Conservation (phyloP, 2,888 invertebrate species). For the Buathra laborator region DNA sequence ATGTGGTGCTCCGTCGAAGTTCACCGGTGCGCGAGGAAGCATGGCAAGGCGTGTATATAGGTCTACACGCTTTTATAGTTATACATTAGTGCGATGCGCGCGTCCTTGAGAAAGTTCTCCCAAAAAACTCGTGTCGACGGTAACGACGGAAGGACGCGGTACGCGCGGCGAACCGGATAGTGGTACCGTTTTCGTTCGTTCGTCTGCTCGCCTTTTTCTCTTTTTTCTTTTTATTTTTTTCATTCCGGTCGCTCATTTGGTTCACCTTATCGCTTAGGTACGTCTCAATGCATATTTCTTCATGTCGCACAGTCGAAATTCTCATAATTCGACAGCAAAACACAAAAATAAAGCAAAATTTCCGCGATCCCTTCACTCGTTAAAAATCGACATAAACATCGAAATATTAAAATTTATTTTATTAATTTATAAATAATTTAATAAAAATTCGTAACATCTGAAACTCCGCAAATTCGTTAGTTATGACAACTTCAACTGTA, state of each 20-base stretch:
- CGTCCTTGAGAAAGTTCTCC: conserved; percentile 57
- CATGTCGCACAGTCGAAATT: background rate
- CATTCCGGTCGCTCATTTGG: background rate
- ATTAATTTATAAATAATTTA: too few species aligned
- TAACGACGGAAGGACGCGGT: conserved; percentile 16
- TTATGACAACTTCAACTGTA: background rate
- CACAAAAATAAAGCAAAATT: background rate
- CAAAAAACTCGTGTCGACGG: conserved; percentile 33
- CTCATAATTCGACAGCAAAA: background rate
- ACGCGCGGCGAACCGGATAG: conserved; percentile 41
- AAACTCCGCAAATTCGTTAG: background rate
- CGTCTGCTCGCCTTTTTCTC: background rate
- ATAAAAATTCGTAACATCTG: too few species aligned
- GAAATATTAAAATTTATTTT: too few species aligned
- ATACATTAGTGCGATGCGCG: conserved; percentile 27
- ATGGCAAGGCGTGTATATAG: background rate
- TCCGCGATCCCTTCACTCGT: background rate
- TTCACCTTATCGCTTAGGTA: conserved; percentile 14
- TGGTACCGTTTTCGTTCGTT: conserved; percentile 40
- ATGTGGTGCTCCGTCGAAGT: background rate
- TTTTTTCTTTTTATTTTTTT: background rate
- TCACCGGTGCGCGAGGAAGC: background rate
- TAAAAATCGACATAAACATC: too few species aligned
- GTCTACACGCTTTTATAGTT: background rate
- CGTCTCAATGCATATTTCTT: background rate